Evolutionary conservation across 2,797 vertebrate genomes (phyloP).

Genomic region (Sebastes kiyomatsui): DNA sequence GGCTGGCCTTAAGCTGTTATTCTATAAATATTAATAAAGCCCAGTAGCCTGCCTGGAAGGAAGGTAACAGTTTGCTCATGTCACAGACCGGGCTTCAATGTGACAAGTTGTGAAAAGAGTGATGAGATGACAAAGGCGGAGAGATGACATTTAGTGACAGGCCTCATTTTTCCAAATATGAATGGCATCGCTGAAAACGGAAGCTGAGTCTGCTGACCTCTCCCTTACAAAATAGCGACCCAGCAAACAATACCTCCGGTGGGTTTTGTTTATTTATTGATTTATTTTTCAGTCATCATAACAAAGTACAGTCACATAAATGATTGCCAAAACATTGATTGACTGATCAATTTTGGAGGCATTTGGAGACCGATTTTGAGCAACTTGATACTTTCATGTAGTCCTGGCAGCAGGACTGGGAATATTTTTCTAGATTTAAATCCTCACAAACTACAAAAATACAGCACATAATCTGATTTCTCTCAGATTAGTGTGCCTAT

Average conservation of each 20-base stretch:
- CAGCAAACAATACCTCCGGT: conserved; percentile 27
- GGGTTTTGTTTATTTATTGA: neutral
- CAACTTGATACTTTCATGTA: neutral
- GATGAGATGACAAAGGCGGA: conserved; percentile 73
- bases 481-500: neutral
- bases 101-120: conserved; percentile 78
- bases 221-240: conserved; percentile 17
- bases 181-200: conserved; percentile 56
- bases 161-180: conserved; percentile 71
- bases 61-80: conserved; percentile 81
- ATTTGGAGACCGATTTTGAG: neutral
- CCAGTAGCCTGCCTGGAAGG: conserved; percentile 79
- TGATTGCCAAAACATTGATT: neutral
- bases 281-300: neutral
- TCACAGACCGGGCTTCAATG: conserved; percentile 71
- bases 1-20: conserved; percentile 84
- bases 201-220: conserved; percentile 56
- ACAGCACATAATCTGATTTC: neutral
- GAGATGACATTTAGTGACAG: conserved; percentile 77
- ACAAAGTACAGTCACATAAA: neutral
- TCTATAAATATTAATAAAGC: conserved; percentile 85
- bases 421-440: neutral
- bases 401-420: neutral
- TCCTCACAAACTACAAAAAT: neutral
- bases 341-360: neutral